Evolutionary conservation across 2,113 vertebrate genomes (phyloP).

Genomic region (Egretta garzetta): DNA sequence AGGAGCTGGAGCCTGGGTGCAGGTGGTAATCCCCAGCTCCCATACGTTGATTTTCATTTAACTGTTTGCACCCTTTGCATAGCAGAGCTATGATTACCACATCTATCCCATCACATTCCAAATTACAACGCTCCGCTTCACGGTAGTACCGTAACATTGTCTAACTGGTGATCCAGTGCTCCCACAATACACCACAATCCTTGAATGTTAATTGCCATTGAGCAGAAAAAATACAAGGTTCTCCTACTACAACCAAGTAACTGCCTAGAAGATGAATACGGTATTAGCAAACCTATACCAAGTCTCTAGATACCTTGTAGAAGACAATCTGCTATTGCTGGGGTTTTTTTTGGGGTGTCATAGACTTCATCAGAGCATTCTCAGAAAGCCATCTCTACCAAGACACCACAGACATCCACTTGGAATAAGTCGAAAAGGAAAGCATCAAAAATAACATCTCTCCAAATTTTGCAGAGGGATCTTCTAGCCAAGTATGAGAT

Average conservation of each 20-base stretch:
- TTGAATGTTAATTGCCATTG: background rate
- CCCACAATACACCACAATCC: background rate
- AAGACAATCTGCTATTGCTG: background rate
- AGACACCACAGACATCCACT: background rate
- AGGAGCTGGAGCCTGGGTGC: background rate
- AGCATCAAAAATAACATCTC: background rate
- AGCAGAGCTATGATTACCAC: accelerated
- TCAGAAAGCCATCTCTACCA: background rate
- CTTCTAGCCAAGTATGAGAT: background rate
- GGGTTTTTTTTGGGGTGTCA: accelerated
- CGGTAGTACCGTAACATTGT: background rate
- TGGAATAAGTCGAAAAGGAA: background rate
- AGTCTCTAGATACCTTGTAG: background rate
- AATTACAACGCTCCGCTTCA: background rate
- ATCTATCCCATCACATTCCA: background rate
- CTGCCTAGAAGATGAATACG: background rate
- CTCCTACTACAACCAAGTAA: background rate
- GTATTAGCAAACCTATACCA: background rate
- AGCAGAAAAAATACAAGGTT: background rate
- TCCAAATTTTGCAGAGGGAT: background rate
- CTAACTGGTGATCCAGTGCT: background rate
- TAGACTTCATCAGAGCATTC: background rate
- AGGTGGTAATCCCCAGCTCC: background rate
- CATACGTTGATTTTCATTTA: background rate
- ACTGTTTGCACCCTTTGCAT: background rate